Base-by-base conservation (phyloP, 1,140 invertebrate species). In the Zaprionus vittiger region DNA sequence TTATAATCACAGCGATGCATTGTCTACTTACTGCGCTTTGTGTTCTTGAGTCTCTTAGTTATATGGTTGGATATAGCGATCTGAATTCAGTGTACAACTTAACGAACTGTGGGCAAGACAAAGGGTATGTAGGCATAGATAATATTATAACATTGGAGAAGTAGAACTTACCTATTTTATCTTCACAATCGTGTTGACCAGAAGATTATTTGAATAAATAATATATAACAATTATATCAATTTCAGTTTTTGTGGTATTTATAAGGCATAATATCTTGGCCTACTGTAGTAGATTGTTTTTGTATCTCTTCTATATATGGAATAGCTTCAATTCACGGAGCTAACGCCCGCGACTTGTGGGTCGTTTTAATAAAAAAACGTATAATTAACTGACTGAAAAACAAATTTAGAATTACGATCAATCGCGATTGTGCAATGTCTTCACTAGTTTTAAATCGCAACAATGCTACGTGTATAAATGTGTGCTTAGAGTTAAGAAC, bases 181-280 rank as follows among this genome's bases (percentile, higher is more conserved):
- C 57, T 52, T 47, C 44, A 41, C 55, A 52, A 41, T 66, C 24
- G 38, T 78, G 72, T 80, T 69, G 54, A 65, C 55, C 81, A 55
- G 31, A 54, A 52, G 63, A 41, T 74, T 83, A 34, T 34, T 34
- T 34, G 2, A 34, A 34, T 34, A 34, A 34, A 34, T 83, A 57
- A 59, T 77, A 73, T 41, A 87, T 68, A 69, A 85, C 31, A 80
- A 54, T 41, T 76, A 47, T 61, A 28, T 60, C 62, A 73, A 55
- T 78, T 72, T 31, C 28, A 15, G 52, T 71, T 52, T 52, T 54
- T 37, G 56, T 34, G 64, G 24, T 69, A 49, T 38, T 76, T 41
- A 37, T 68, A 64, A 76, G 47, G 56, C 67, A 55, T 55, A 22
- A 64, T 31, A 11, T 5, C 37, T 17, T 26, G 15, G 54, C 66